These are phyloP conservation scores for Chorisops tibialis DNA, from an alignment of 2,888 invertebrate species.

Conservation along the genomic window DNA sequence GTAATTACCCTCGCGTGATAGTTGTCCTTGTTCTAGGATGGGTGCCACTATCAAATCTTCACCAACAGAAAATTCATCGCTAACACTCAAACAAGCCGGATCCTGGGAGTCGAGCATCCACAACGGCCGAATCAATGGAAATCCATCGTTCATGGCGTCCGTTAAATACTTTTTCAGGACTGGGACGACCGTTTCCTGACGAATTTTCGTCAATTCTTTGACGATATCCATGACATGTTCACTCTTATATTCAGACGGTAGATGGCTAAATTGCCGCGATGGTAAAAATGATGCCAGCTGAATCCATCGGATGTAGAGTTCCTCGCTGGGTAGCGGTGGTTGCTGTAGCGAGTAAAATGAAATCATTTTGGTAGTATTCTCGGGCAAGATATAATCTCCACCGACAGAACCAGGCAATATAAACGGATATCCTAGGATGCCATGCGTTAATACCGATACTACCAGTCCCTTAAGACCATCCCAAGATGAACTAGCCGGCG, in stretches of 20 bases:
- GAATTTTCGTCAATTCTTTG: conserved; percentile 67
- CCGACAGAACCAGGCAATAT: conserved; percentile 92
- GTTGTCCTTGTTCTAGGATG: conserved; percentile 66
- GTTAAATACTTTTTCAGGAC: conserved; percentile 72
- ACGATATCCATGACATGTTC: conserved; percentile 73
- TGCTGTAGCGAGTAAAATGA: conserved; percentile 57
- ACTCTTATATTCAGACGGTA: conserved; percentile 85
- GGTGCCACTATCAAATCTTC: conserved; percentile 90
- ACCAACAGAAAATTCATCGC: conserved; percentile 86
- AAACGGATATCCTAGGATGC: conserved; percentile 89
- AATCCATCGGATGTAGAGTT: conserved; percentile 86
- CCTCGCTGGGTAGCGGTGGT: conserved; percentile 68
- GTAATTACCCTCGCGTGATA: conserved; percentile 63
- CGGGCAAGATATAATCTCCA: conserved; percentile 73
- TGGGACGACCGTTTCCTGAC: conserved; percentile 74
- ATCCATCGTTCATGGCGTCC: conserved; percentile 74
- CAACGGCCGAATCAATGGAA: conserved; percentile 81
- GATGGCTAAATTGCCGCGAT: conserved; percentile 83
- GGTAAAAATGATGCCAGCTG: conserved; percentile 88
- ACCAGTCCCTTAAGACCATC: conserved; percentile 76
- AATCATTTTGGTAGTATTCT: conserved; percentile 50
- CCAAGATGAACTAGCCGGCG: conserved; percentile 87
- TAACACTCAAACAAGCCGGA: conserved; percentile 68
- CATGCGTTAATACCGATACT: conserved; percentile 82
- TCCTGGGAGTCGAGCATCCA: conserved; percentile 87